These are phyloP conservation scores for Acanthiza pusilla DNA, from an alignment of 2,797 vertebrate species.

Conservation along the genomic window DNA sequence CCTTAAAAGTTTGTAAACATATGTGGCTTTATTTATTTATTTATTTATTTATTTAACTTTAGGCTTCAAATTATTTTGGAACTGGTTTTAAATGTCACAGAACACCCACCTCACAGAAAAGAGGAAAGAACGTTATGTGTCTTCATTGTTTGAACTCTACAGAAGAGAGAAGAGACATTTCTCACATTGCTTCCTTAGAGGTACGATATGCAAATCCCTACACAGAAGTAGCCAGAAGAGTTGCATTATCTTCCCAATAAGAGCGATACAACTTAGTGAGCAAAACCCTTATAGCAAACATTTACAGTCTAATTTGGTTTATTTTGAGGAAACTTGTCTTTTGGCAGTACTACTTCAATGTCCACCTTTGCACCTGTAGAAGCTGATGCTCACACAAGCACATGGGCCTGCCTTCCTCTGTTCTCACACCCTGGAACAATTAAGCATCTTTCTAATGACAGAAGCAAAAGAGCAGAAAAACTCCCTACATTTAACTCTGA, in stretches of 20 bases:
- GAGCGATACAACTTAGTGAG: background rate
- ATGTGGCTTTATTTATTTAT: background rate
- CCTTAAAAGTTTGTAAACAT: background rate
- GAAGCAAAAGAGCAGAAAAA: background rate
- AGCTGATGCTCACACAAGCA: background rate
- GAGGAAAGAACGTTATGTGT: background rate
- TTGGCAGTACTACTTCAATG: background rate
- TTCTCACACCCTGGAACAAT: background rate
- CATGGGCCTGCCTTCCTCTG: background rate
- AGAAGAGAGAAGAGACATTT: background rate
- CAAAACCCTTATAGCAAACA: background rate
- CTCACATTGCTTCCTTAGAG: background rate
- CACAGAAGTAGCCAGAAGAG: background rate
- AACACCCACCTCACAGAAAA: background rate
- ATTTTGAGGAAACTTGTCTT: background rate
- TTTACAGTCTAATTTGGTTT: background rate
- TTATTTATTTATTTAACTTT: background rate
- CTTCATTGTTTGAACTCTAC: background rate
- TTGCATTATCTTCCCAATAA: background rate
- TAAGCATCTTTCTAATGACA: background rate
- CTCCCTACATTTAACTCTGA: background rate
- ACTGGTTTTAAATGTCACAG: background rate
- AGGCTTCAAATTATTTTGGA: background rate
- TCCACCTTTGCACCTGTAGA: background rate
- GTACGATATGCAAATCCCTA: background rate